These are phyloP conservation scores for Junonia oenone DNA, from an alignment of 2,888 invertebrate genomes.

Conservation along the genomic window DNA sequence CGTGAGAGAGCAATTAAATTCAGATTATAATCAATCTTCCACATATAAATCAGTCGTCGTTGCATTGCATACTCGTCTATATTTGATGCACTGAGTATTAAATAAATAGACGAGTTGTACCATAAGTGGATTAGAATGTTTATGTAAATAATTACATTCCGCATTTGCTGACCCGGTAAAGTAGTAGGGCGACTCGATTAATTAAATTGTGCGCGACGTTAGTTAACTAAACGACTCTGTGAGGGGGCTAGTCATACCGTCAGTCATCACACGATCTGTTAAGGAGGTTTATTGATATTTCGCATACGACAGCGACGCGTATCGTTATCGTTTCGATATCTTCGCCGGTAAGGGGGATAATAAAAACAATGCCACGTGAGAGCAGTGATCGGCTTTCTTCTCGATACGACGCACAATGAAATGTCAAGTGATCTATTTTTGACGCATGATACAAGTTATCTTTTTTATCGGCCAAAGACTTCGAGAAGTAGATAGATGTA, in stretches of 20 bases:
- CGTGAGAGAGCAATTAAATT: conserved; percentile 6
- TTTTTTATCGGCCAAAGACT: conserved; percentile 72
- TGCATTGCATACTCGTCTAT: conserved; percentile 8
- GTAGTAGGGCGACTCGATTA: conserved; percentile 37
- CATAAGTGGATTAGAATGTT: conserved; percentile 46
- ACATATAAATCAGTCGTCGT: conserved; percentile 1
- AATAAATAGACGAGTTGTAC: conserved; percentile 2
- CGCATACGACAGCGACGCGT: conserved; percentile 25
- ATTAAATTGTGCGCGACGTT: conserved; percentile 41
- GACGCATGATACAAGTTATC: conserved; percentile 52
- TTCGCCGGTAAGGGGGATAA: conserved; percentile 49
- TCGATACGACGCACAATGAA: conserved; percentile 50
- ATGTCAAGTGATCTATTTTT: conserved; percentile 63
- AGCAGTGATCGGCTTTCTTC: conserved; percentile 41
- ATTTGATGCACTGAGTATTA: conserved; percentile 11
- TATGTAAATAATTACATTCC: conserved; percentile 63
- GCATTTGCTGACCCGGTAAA: conserved; percentile 38
- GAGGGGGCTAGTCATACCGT: conserved; percentile 24
- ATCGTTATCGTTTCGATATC: conserved; percentile 58
- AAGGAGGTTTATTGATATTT: conserved; percentile 41
- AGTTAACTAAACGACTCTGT: conserved; percentile 28
- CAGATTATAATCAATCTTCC: conserved; percentile 15
- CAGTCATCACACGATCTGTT: conserved; percentile 24
- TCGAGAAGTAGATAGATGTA: conserved; percentile 19
- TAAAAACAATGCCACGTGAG: conserved; percentile 77